Base-by-base conservation (phyloP, 92 coral and sea anemone genomes). In the Virgularia gustaviana region DNA sequence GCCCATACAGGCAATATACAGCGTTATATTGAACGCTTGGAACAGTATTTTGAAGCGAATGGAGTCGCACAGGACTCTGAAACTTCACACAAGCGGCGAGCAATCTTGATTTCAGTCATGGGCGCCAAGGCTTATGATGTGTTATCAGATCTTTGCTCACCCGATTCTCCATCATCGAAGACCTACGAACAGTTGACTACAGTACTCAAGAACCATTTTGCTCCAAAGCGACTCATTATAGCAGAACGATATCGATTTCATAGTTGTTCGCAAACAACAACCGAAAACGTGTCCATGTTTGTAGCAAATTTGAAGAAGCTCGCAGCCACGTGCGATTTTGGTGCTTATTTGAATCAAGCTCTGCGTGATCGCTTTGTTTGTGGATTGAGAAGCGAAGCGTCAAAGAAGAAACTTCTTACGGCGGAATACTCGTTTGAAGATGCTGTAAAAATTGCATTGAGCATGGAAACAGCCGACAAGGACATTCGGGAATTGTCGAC, bases 1-100 rank as follows among this genome's bases (percentile, higher is more conserved):
- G 31, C 70, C 3, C 5, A 19, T 20, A 12, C 16, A 36, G 2
- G 27, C 8, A 62, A 62, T 49, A 62, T 35, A 10, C 27, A 6
- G 4, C 70, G 49, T 5, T 62, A 62, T 36, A 8, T 62, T 1
- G 70, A 78, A 31, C 51, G 71, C 2, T 27, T 83, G 10, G 63
- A 83, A n/a, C 79, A 83, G 59, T 78, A 83, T 61, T 70, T 83
- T 18, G 55, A 53, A 38, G 87, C 79, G n/a, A 83, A 83, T 16
- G 79, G 58, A 9, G 70, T 83, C 49, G 60, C 63, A 19, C 67
- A 56, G 31, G 75, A 83, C 36, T 47, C 82, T 0, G 25, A 36
- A 12, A 43, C 18, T 30, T 63, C 58, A 55, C 63, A 77, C 73
- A 57, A 60, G 25, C 79, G 83, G n/a, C 59, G 78, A 31, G 83